These are phyloP conservation scores for Tetraodon nigroviridis DNA, from an alignment of 2,113 vertebrate species.

Conservation along the genomic window DNA sequence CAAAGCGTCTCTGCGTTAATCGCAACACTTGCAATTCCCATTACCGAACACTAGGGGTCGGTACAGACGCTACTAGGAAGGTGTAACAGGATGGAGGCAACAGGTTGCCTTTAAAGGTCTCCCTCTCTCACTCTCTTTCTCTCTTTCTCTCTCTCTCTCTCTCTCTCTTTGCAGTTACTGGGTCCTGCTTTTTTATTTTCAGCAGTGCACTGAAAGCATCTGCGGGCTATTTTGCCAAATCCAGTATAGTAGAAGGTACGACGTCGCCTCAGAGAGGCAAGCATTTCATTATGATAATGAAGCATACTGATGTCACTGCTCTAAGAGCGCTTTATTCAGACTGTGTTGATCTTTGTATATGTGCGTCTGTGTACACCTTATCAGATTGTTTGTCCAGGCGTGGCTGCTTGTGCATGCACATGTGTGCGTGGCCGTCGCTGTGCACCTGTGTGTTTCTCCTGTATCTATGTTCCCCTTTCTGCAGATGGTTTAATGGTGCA, in stretches of 20 bases:
- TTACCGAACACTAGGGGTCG: slow-evolving; percentile 68
- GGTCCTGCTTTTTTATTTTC: slow-evolving; percentile 98
- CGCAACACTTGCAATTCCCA: not conserved
- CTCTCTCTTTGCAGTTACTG: slow-evolving; percentile 83
- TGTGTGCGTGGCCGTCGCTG: slow-evolving; percentile 44
- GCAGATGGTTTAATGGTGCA: slow-evolving; percentile 93
- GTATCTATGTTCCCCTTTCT: slow-evolving; percentile 52
- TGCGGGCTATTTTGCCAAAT: slow-evolving; percentile 94
- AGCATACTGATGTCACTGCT: slow-evolving; percentile 14
- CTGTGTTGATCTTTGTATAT: slow-evolving; percentile 48
- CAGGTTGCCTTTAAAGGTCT: not conserved
- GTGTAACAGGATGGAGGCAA: not conserved
- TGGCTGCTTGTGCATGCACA: slow-evolving; percentile 23
- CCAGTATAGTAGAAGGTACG: slow-evolving; percentile 98
- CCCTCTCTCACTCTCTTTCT: not conserved
- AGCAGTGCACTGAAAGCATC: slow-evolving; percentile 94
- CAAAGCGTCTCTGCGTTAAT: no score
- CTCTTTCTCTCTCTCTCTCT: not conserved
- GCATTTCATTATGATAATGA: not conserved
- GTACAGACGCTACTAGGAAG: slow-evolving; percentile 19
- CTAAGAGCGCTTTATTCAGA: slow-evolving; percentile 45
- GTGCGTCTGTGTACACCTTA: slow-evolving; percentile 60
- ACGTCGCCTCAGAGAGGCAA: slow-evolving; percentile 50
- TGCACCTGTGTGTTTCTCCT: slow-evolving; percentile 59
- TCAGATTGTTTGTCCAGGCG: slow-evolving; percentile 66